Base-by-base conservation (phyloP, 2,113 vertebrate species). In the Rhinogobius similis region DNA sequence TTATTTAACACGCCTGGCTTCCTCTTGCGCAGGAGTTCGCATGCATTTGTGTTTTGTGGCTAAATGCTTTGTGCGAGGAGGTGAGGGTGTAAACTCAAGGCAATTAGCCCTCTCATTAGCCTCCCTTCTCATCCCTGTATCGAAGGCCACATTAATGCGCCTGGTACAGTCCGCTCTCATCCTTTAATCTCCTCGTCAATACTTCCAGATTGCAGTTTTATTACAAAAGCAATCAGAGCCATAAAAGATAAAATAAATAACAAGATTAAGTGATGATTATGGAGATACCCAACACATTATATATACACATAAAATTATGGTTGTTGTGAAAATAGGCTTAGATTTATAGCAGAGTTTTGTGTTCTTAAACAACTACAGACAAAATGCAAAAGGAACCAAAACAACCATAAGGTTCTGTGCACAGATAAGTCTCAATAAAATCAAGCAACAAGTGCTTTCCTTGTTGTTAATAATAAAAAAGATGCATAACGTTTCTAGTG, bases 231-330 rank as follows among this genome's bases (percentile, higher is more conserved):
- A 36, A 81, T 62, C 64, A 69, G 6, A 9, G 52, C 4, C 32
- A n/a, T 39, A 71, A 63, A 68, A 48, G 66, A 62, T 14, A 50
- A 48, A 69, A 69, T 65, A 72, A 77, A 82, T 70, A 86, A 72
- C 16, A 58, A n/a, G 69, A 73, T 43, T 62, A 67, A 66, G 77
- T 62, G 24, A 68, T 62, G 46, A 64, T 0, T 43, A 13, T 16
- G 46, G 29, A 72, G 67, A 41, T 36, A 21, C 29, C 43, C 20
- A 39, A 26, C 70, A 41, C 77, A 63, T 79, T 72, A 74, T 79
- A 66, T 44, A 41, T 50, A 70, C 13, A 44, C 69, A 70, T 66
- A 64, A 64, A 71, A 55, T 44, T 48, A 78, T 66, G 24, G 72
- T 52, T 50, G 67, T 76, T 78, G 56, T 70, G 73, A 67, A n/a